phyloP scores from a whole-genome alignment of 2,888 invertebrate genomes.

The Smittia aterrima region DNA sequence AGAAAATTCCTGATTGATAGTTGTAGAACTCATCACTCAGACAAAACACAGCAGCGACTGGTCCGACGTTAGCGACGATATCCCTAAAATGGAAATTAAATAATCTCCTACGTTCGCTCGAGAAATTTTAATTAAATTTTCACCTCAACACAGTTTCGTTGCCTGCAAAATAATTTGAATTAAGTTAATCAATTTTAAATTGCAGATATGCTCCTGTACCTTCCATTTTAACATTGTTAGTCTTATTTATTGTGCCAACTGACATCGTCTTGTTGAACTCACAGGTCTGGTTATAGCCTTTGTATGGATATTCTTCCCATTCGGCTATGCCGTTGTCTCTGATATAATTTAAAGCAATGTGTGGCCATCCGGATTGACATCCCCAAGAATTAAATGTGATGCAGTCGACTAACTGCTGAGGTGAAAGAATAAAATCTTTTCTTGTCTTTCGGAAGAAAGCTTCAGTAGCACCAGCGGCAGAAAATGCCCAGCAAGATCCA shows the following conservation, averaged over 20 bases:
- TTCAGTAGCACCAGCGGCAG: not conserved
- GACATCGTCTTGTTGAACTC: not conserved
- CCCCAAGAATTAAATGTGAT: not conserved
- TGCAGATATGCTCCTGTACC: not conserved
- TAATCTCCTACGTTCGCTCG: not conserved
- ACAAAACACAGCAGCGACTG: not conserved
- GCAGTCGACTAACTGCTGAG: constrained; percentile 2
- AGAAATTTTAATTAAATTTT: not conserved
- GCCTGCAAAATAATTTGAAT: not conserved
- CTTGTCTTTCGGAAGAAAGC: not conserved
- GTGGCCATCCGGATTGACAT: not conserved
- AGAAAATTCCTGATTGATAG: not conserved
- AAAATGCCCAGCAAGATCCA: not conserved
- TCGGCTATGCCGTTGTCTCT: not conserved
- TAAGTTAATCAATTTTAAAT: not conserved
- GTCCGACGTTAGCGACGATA: not conserved
- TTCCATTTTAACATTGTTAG: not conserved
- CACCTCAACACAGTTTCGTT: not conserved
- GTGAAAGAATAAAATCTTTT: not conserved
- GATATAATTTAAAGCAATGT: not conserved
- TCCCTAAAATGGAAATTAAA: not conserved
- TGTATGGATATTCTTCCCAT: not conserved
- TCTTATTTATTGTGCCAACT: not conserved
- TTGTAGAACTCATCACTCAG: not conserved
- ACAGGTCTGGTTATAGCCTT: not conserved